Base-by-base conservation (phyloP, 2,888 invertebrate species). In the Dynastes tityus region DNA sequence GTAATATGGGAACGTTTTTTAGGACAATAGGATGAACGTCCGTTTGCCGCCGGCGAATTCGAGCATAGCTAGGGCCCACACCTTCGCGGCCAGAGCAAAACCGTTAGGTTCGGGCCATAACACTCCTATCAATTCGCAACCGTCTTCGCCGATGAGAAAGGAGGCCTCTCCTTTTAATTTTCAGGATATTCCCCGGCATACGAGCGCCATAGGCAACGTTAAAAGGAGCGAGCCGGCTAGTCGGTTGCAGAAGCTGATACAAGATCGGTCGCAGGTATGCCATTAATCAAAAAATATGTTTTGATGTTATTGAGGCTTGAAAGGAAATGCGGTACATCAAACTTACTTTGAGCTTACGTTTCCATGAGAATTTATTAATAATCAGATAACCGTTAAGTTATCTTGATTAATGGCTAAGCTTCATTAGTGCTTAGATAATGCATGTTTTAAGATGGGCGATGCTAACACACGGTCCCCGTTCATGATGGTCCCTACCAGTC, bases 61-160 rank as follows among this genome's bases (percentile, higher is more conserved):
- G 51, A 90, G 91, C 82, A 93, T 93, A 27, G 94, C 92, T 70
- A 92, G 94, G 75, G 93, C 94, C 70, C 90, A 94, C 80, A 89
- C 86, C 74, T 88, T 90, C 81, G 87, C 88, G 53, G 79, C 88
- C 87, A 82, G 86, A 49, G 83, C 88, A 87, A 84, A 89, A 88
- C 80, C 85, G 71, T 86, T 87, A 55, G 84, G 86, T 55, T 87
- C 88, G 2, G 81, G 86, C 49, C 84, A 74, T 71, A 85, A 87
- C 1, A 88, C 89, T 45, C 90, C 91, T 74, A 86, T 87, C 61
- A 89, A 90, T 85, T 91, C 93, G 75, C 92, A 94, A 84, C 94
- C 94, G 63, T 92, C 94, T 65, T 94, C 95, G 63, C 94, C 95
- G 58, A 91, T 93, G 89, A 90, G 92, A 84, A 92, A 92, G 88